A percentile compares a stretch with the other conserved stretches of the same genome.
phyloP scores from a whole-genome alignment of 1,140 invertebrate genomes.

The Ectropis grisescens region DNA sequence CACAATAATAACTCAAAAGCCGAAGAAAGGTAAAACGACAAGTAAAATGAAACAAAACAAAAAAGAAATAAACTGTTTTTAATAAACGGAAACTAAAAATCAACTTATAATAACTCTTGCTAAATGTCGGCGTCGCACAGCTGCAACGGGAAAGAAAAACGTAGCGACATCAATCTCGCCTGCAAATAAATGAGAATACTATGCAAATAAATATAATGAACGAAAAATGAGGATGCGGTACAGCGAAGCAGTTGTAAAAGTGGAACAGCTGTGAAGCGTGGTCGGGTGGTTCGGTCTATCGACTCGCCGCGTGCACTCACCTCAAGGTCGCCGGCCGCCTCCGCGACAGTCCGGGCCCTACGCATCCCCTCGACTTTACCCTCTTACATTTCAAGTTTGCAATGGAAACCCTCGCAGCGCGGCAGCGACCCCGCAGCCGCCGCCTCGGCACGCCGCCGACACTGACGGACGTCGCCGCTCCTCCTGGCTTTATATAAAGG shows the following conservation, averaged over 20 bases:
- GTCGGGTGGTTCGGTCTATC: conserved; percentile 51
- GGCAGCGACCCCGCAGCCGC: conserved; percentile 38
- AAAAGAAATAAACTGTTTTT: no score
- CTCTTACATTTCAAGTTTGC: conserved; percentile 37
- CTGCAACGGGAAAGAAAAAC: no score
- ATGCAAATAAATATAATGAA: no score
- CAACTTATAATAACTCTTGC: no score
- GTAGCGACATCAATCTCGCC: no score
- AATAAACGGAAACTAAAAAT: no score
- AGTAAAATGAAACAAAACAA: no score
- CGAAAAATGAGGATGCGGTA: no score
- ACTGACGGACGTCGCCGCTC: conserved; percentile 56
- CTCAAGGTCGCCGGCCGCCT: conserved; percentile 43
- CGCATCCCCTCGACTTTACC: conserved; percentile 18
- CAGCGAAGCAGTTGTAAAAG: conserved; percentile 19
- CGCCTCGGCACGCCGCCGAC: conserved; percentile 46
- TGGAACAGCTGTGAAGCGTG: conserved; percentile 59
- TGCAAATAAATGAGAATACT: no score
- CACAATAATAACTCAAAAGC: no score
- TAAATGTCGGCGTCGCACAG: no score
- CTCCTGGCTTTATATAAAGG: conserved; percentile 47
- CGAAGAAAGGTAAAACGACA: no score
- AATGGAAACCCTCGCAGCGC: conserved; percentile 46
- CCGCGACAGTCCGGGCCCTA: conserved; percentile 27
- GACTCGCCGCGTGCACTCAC: conserved; percentile 51